These are phyloP conservation scores for Orientallactaga bullata DNA, from an alignment of 2,113 vertebrate species.

Conservation along the genomic window DNA sequence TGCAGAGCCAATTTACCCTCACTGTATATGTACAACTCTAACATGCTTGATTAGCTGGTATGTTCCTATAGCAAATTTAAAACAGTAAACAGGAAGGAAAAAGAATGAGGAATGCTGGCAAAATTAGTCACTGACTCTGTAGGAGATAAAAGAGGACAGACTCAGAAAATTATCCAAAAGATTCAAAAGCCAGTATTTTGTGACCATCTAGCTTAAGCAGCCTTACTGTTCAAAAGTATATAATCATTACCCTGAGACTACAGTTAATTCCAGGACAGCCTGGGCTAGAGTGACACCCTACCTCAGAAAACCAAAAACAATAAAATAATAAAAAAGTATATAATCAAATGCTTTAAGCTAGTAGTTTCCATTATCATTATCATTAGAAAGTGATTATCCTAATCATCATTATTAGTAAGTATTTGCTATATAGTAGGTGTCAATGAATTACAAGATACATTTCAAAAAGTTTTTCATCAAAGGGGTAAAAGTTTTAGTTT, in stretches of 20 bases:
- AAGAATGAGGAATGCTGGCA: not conserved
- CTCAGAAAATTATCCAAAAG: not conserved
- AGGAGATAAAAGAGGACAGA: not conserved
- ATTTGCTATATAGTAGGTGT: not conserved
- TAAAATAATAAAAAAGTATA: no score
- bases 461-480: conserved; percentile 18
- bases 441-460: conserved; percentile 4
- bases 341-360: not conserved
- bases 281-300: no score
- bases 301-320: no score
- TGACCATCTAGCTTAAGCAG: not conserved
- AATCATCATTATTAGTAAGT: not conserved
- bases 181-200: not conserved
- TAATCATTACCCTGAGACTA: no score
- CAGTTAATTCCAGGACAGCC: no score
- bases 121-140: conserved; percentile 30
- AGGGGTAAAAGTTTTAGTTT: not conserved
- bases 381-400: not conserved
- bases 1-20: not conserved
- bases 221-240: not conserved
- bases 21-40: not conserved
- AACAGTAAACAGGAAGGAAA: conserved; percentile 38
- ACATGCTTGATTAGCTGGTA: not conserved
- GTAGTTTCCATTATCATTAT: not conserved
- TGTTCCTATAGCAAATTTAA: conserved; percentile 16